Evolutionary conservation across 2,113 vertebrate species (phyloP).

Genomic region (Micronycteris hirsuta): DNA sequence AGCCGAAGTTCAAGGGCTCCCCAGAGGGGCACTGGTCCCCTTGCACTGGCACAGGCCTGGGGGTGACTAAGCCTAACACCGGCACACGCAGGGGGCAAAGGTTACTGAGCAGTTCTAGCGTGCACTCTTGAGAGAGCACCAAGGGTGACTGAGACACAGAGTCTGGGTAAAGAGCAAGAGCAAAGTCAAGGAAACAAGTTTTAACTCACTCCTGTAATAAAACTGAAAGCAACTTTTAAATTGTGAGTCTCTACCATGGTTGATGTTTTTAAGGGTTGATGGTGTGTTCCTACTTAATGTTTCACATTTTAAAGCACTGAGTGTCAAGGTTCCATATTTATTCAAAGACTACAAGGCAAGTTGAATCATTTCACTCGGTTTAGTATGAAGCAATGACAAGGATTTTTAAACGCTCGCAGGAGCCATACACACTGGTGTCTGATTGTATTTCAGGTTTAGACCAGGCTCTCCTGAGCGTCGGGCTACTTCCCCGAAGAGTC

Average conservation of each 20-base stretch:
- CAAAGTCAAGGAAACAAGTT: background rate
- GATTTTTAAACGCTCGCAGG: background rate
- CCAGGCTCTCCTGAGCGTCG: background rate
- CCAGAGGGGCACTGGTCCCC: background rate
- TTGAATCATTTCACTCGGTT: background rate
- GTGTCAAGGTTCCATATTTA: background rate
- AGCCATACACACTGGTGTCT: background rate
- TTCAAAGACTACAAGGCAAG: background rate
- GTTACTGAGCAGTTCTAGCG: background rate
- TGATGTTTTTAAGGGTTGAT: background rate
- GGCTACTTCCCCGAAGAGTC: background rate
- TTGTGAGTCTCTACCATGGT: background rate
- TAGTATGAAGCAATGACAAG: background rate
- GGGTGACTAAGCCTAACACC: background rate
- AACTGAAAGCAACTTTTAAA: background rate
- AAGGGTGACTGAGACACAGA: background rate
- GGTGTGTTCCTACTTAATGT: background rate
- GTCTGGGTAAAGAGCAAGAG: background rate
- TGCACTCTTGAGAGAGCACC: background rate
- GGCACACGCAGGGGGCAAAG: background rate
- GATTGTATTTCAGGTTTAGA: slow-evolving; percentile 11
- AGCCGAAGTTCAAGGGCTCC: slow-evolving; percentile 22
- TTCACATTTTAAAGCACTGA: background rate
- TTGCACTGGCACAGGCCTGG: background rate
- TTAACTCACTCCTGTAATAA: background rate